A percentile compares a stretch with the other conserved stretches of the same genome.
Evolutionary conservation across 1,140 invertebrate species (phyloP).

Genomic region (Spodoptera litura): DNA sequence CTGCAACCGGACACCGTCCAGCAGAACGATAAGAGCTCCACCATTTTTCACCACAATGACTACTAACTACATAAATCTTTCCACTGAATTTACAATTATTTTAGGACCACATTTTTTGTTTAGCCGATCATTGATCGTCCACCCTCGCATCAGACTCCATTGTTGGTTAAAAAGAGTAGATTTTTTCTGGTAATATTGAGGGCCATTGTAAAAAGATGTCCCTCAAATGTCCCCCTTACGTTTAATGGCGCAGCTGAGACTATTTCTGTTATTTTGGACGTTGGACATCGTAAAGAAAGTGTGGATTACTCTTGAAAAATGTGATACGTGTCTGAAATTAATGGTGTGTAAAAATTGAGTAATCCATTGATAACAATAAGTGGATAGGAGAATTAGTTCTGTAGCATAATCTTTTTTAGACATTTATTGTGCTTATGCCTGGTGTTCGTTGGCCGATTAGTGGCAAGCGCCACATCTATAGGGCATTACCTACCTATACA

Average conservation of each 20-base stretch:
- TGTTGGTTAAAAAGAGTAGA: conserved; percentile 68
- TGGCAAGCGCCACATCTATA: too few relatives aligned
- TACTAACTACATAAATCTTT: conserved; percentile 77
- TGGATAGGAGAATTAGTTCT: not conserved
- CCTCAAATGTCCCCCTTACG: conserved; percentile 70
- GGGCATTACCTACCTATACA: too few relatives aligned
- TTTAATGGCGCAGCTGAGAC: conserved; percentile 75
- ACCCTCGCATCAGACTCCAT: conserved; percentile 74
- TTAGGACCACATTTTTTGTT: conserved; percentile 67
- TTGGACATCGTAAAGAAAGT: conserved; percentile 50
- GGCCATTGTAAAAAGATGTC: conserved; percentile 78
- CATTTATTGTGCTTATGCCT: too few relatives aligned
- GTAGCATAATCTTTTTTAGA: not conserved
- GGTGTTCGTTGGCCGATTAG: too few relatives aligned
- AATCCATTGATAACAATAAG: not conserved
- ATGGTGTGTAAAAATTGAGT: conserved; percentile 34
- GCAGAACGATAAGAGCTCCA: conserved; percentile 60
- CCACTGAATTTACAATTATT: conserved; percentile 74
- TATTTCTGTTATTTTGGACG: conserved; percentile 57
- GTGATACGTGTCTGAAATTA: conserved; percentile 25
- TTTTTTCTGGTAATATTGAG: conserved; percentile 81
- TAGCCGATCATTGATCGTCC: conserved; percentile 73
- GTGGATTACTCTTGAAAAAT: conserved; percentile 54
- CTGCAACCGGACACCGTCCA: conserved; percentile 75
- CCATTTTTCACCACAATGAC: conserved; percentile 62